Base-by-base conservation (phyloP, 1,140 invertebrate species). In the Ostrea denselamellosa region DNA sequence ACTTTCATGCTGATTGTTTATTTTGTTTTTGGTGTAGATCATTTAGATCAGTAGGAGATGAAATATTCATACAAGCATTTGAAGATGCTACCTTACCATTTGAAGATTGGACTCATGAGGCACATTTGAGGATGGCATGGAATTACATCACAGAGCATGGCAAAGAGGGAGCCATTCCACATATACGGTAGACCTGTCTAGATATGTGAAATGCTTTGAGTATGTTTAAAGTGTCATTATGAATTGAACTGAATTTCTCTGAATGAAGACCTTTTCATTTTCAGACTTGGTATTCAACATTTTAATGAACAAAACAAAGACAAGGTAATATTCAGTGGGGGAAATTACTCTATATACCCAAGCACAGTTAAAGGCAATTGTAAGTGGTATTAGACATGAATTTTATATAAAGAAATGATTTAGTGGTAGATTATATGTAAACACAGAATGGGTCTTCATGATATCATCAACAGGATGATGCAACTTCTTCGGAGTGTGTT, bases 81-180 rank as follows among this genome's bases (percentile, higher is more conserved):
- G 94, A 94, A 88, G 91, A 93, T 90, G 89, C 91, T 1, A 93
- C 93, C 2, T 88, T 94, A 44, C 93, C 94, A 34, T 94, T 93
- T 92, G 92, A 94, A 85, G 91, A 94, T 58, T 94, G 94, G 94
- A 93, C 93, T 17, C 94, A 94, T 88, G 92, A 93, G 86, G 93
- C 94, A 25, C 94, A 94, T 91, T 65, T 94, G 4, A 88, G 93
- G 28, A 94, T 94, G 94, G 93, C 94, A 0, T 94, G 93, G 93
- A 94, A 94, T 88, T 94, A 94, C 89, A 94, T 94, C 56, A 91
- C 86, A 56, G 91, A 93, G 54, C 85, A 92, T 84, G 94, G 94
- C 10, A 90, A 91, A 53, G 92, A 93, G 12, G 89, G 88, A 65
- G 93, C 94, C 17, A 92, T 88, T 22, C 93, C 93, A 54, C 87